Percentiles rank a stretch among this genome's conserved stretches.
phyloP scores from a whole-genome alignment of 2,888 invertebrate genomes.

The Catocala nupta region DNA sequence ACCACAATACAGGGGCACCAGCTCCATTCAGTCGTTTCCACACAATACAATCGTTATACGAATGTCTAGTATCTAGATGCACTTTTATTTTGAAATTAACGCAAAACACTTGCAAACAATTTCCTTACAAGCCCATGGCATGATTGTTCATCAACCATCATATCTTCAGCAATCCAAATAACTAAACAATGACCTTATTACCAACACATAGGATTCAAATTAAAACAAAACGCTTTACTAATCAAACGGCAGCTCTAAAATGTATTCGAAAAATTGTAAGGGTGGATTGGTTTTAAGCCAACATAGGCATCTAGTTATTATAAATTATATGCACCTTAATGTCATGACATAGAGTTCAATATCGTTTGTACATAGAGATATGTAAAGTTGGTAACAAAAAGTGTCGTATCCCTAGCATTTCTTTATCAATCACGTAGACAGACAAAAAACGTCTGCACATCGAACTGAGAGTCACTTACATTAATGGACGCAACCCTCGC shows the following conservation, averaged over 20 bases:
- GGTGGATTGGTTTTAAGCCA: slow-evolving; percentile 46
- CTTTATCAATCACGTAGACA: slow-evolving; percentile 84
- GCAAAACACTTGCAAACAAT: slow-evolving; percentile 64
- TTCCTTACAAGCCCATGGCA: slow-evolving; percentile 55
- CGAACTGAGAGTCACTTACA: slow-evolving; percentile 83
- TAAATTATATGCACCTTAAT: slow-evolving; percentile 15
- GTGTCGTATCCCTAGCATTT: slow-evolving; percentile 80
- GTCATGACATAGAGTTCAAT: slow-evolving; percentile 29
- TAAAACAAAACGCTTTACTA: slow-evolving; percentile 12
- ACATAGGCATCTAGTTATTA: slow-evolving; percentile 11
- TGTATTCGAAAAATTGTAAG: slow-evolving; percentile 50
- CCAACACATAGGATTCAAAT: slow-evolving; percentile 3
- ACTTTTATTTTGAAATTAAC: slow-evolving; percentile 43
- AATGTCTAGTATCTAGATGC: too few species aligned
- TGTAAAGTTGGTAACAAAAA: slow-evolving; percentile 56
- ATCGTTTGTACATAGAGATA: slow-evolving; percentile 19
- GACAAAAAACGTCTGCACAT: slow-evolving; percentile 80
- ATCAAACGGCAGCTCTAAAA: slow-evolving; percentile 23
- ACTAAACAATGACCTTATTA: slow-evolving; percentile 15
- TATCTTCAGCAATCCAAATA: slow-evolving; percentile 1
- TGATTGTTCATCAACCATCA: slow-evolving; percentile 57
- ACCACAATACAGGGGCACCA: too few species aligned
- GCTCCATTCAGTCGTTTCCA: too few species aligned
- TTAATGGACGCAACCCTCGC: slow-evolving; percentile 76
- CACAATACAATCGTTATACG: too few species aligned